Evolutionary conservation across 2,888 invertebrate species (phyloP).

Genomic region (Automeris io): DNA sequence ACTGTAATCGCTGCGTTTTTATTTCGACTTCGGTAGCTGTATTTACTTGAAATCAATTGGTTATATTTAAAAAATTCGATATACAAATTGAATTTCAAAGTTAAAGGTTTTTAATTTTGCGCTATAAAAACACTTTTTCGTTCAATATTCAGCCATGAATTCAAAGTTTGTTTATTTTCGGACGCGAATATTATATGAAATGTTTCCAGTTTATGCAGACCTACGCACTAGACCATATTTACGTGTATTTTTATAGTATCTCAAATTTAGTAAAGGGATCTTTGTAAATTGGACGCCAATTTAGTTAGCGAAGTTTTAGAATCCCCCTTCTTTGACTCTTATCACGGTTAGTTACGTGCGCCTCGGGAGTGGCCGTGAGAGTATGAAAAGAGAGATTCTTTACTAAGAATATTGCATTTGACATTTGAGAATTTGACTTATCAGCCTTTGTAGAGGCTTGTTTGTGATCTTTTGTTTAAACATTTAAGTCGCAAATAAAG

Average conservation of each 20-base stretch:
- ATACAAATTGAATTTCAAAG: slow-evolving; percentile 33
- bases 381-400: slow-evolving; percentile 49
- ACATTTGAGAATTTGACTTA: slow-evolving; percentile 50
- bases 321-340: slow-evolving; percentile 49
- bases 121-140: slow-evolving; percentile 17
- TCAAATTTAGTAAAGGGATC: slow-evolving; percentile 22
- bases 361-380: slow-evolving; percentile 39
- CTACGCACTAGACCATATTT: background rate
- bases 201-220: slow-evolving; percentile 15
- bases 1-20: slow-evolving; percentile 55
- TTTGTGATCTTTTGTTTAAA: slow-evolving; percentile 32
- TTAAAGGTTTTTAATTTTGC: slow-evolving; percentile 34
- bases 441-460: slow-evolving; percentile 27
- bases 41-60: slow-evolving; percentile 31
- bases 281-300: slow-evolving; percentile 36
- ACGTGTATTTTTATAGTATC: background rate
- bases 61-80: slow-evolving; percentile 31
- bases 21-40: slow-evolving; percentile 35
- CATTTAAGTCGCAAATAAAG: too few relatives aligned
- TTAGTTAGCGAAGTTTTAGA: slow-evolving; percentile 52
- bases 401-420: slow-evolving; percentile 61
- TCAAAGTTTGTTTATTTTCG: slow-evolving; percentile 17
- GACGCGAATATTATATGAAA: slow-evolving; percentile 19
- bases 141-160: slow-evolving; percentile 18
- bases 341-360: slow-evolving; percentile 66